Base-by-base conservation (phyloP, 2,888 invertebrate species). In the Cremastobaeus sp. region DNA sequence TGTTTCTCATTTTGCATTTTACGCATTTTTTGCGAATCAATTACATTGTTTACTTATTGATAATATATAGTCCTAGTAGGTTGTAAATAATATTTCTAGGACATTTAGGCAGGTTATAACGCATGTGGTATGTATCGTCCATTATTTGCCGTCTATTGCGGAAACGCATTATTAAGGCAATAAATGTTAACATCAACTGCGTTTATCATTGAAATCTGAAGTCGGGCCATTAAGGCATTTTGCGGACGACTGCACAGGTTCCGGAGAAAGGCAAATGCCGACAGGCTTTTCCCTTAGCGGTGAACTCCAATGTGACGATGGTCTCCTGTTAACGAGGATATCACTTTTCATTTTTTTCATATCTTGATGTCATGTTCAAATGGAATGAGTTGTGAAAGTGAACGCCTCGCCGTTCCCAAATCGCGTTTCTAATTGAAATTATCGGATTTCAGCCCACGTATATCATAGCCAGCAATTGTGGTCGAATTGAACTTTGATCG, bases 321-420 rank as follows among this genome's bases (percentile, higher is more conserved):
- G 59, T 84, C 84, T 84, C 87, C 86, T 86, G 86, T 79, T 86
- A 79, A 62, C 79, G 57, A 66, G 82, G 85, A 85, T 86, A 87
- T 86, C 86, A 85, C 85, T 86, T 87, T 87, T 86, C 87, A 86
- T 87, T 85, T 86, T 86, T 82, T 87, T 85, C 84, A 84, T 82
- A 82, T 84, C 84, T 79, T 79, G 68, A 78, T 75, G 75, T 72
- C 59, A 68, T 64, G 25, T 76, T 78, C 74, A 65, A 71, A 73
- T 66, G 68, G 50, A 60, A 73, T 59, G 60, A 70, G 45, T 65
- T 62, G 60, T 55, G 52, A 69, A 60, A 74, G 28, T 43, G 11
- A n/a, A 32, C 8, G 3, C n/a, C n/a, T 32, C n/a, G 32, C 4
- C 32, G 3, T 3, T 32, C 3, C 32, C n/a, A 32, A 32, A 32